A percentile compares a stretch with the other conserved stretches of the same genome.
Evolutionary conservation across 2,113 vertebrate species (phyloP).

Genomic region (Diadophis punctatus): DNA sequence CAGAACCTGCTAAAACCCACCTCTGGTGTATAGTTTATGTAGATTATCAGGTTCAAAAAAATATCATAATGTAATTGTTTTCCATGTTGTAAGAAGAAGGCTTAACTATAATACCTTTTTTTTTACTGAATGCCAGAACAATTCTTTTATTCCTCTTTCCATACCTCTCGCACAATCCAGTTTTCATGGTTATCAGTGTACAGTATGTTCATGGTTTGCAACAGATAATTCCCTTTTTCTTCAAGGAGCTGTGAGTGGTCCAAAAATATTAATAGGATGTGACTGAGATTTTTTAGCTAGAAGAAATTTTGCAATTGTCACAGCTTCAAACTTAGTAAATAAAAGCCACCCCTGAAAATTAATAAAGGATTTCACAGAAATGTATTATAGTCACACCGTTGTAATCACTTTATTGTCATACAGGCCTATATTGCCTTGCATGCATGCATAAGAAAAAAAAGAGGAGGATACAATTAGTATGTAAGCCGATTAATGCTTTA

Average conservation of each 20-base stretch:
- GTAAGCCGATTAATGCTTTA: constrained; percentile 19
- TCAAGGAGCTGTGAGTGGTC: background rate
- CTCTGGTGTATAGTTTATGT: background rate
- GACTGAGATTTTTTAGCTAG: constrained; percentile 3
- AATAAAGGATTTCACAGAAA: background rate
- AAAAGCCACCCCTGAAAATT: background rate
- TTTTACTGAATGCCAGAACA: constrained; percentile 6
- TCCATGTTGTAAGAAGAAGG: background rate
- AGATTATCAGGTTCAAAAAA: constrained; percentile 1
- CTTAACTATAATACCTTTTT: background rate
- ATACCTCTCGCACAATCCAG: background rate
- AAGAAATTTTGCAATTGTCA: background rate
- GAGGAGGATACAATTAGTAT: background rate
- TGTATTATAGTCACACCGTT: constrained; percentile 3
- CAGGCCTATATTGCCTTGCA: background rate
- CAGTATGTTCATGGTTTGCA: background rate
- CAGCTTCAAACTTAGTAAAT: constrained; percentile 13
- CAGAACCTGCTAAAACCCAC: too few species aligned
- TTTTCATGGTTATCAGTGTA: constrained; percentile 9
- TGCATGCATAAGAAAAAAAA: background rate
- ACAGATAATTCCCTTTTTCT: background rate
- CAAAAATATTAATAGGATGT: background rate
- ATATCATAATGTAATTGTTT: constrained; percentile 1
- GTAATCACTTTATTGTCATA: background rate
- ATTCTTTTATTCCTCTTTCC: background rate